Evolutionary conservation across 2,888 invertebrate genomes (phyloP).

Genomic region (Acleris sparsana): DNA sequence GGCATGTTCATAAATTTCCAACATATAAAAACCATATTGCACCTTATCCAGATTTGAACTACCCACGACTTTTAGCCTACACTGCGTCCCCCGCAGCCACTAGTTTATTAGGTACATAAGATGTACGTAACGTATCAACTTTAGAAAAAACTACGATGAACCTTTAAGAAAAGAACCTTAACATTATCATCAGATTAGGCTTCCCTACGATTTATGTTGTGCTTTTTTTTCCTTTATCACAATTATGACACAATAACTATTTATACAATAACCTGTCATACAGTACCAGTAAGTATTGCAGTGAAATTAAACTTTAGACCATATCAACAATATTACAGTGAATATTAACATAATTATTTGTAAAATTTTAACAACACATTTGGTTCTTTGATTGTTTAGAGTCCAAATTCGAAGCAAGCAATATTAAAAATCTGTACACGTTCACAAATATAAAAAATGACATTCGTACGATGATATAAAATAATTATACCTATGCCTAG

Average conservation of each 20-base stretch:
- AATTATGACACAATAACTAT: conserved; percentile 72
- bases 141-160: conserved; percentile 69
- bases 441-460: conserved; percentile 10
- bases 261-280: conserved; percentile 71
- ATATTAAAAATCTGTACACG: conserved; percentile 30
- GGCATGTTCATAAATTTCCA: conserved; percentile 46
- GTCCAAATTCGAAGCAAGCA: conserved; percentile 29
- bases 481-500: conserved; percentile 22
- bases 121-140: conserved; percentile 62
- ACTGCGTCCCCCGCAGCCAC: conserved; percentile 58
- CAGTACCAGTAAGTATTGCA: conserved; percentile 51
- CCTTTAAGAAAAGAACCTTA: conserved; percentile 64
- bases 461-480: conserved; percentile 18
- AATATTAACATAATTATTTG: conserved; percentile 32
- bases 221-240: conserved; percentile 79
- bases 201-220: conserved; percentile 77
- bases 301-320: conserved; percentile 61
- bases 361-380: conserved; percentile 32
- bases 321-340: conserved; percentile 53
- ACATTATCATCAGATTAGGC: conserved; percentile 76
- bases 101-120: conserved; percentile 54
- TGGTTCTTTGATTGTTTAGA: conserved; percentile 35
- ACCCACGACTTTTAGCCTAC: conserved; percentile 54
- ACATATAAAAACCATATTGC: conserved; percentile 63
- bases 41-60: conserved; percentile 64